Percentiles rank a stretch among this genome's conserved stretches.
phyloP scores from a whole-genome alignment of 92 coral and sea anemone genomes.

The Phymanthus crucifer region DNA sequence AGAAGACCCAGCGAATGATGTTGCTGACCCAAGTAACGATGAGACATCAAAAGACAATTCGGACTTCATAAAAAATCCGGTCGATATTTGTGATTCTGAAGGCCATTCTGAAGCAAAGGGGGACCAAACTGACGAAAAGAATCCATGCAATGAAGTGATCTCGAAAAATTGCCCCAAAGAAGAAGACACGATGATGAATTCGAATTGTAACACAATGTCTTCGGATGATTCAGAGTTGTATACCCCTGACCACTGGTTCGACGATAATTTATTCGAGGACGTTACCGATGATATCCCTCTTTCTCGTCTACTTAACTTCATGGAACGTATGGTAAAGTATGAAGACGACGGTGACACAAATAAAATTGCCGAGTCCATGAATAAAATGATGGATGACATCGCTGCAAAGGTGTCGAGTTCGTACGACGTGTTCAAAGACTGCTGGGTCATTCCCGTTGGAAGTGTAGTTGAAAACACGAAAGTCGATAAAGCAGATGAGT shows the following conservation, averaged over 20 bases:
- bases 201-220: background rate
- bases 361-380: constrained; percentile 25
- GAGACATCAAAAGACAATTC: constrained; percentile 13
- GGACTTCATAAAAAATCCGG: background rate
- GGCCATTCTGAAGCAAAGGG: too few species aligned
- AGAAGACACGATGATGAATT: constrained; percentile 8
- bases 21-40: background rate
- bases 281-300: constrained; percentile 22
- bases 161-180: background rate
- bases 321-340: constrained; percentile 31
- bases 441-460: constrained; percentile 45
- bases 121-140: background rate
- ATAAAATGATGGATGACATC: constrained; percentile 31
- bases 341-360: constrained; percentile 9
- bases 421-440: constrained; percentile 40
- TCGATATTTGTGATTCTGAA: background rate
- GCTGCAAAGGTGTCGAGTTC: constrained; percentile 24
- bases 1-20: constrained; percentile 16
- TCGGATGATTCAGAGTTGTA: constrained; percentile 19
- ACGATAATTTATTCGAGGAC: constrained; percentile 20
- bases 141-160: background rate
- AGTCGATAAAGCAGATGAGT: constrained; percentile 42
- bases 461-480: constrained; percentile 36
- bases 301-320: constrained; percentile 37
- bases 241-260: constrained; percentile 30